Evolutionary conservation across 2,888 invertebrate genomes (phyloP), one percentile per base, ranked within the genome.

Genomic region (Vanessa cardui): DNA sequence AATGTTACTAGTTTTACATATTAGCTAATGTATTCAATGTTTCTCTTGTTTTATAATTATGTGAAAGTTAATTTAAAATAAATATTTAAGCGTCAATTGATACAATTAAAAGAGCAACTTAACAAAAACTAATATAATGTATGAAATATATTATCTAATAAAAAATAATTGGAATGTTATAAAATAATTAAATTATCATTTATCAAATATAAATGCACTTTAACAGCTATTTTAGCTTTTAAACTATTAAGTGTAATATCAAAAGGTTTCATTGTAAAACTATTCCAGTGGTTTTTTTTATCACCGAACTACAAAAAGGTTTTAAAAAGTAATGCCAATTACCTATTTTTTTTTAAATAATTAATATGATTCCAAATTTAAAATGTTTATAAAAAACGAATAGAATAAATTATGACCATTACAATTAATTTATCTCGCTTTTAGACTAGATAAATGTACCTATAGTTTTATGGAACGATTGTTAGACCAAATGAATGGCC

Each of bases 401-500:
- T 39, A 18, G 5, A 39, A 56, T 9, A 39, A 18, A 56, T 18
- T 18, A 56, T 56, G 54, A 21, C 21, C 46, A 45, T 26, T 46
- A 46, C 21, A 20, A 16, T 39, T 61, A 62, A 60, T 33, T 54
- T 54, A 54, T 54, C 31, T 61, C 47, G 66, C 66, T 66, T 66
- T 56, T 66, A 65, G 60, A 47, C 54, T 59, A 56, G 39, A 20
- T 39, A 26, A 54, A 67, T 59, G 58, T 59, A 64, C 4, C 18
- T 62, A 64, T 66, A 65, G 67, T 58, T 68, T 39, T 68, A 72
- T 47, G 64, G 70, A 69, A 63, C 60, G 72, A 65, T 63, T 72
- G 72, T 72, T 89, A 92, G 92, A 92, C 92, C 92, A 92, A 92
- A 84, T 83, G 81, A 82, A 92, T 88, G 92, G 92, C 92, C 92